Evolutionary conservation across 1,140 invertebrate species (phyloP).

Genomic region (Chironomus striatipennis): DNA sequence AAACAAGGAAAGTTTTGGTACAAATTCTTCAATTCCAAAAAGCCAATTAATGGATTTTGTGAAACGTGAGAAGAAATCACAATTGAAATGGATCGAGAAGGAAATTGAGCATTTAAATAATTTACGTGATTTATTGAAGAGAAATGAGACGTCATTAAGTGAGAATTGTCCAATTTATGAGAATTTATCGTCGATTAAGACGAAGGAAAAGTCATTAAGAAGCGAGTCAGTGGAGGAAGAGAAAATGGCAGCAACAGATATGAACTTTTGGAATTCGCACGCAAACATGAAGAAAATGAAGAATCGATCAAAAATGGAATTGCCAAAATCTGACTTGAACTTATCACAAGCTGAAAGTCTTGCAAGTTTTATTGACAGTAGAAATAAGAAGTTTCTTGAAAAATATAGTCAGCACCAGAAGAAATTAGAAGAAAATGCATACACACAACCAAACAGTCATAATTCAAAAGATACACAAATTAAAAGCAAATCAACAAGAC

Average conservation of each 20-base stretch:
- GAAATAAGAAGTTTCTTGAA: neutral
- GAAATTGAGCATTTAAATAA: slow-evolving; percentile 18
- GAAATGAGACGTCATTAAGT: neutral
- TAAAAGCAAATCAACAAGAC: neutral
- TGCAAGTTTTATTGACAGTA: slow-evolving; percentile 4
- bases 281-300: neutral
- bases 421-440: neutral
- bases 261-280: neutral
- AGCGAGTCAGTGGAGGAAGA: neutral
- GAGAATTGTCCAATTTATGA: neutral
- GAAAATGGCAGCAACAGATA: neutral
- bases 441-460: neutral
- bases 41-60: slow-evolving; percentile 5
- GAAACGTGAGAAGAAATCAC: neutral
- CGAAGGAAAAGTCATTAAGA: neutral
- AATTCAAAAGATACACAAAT: neutral
- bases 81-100: slow-evolving; percentile 17
- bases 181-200: neutral
- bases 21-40: neutral
- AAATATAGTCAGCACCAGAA: neutral
- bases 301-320: neutral
- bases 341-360: neutral
- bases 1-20: neutral
- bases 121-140: slow-evolving; percentile 4
- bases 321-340: neutral